Evolutionary conservation across 1,140 invertebrate species (phyloP).

Genomic region (Drosophila erecta): DNA sequence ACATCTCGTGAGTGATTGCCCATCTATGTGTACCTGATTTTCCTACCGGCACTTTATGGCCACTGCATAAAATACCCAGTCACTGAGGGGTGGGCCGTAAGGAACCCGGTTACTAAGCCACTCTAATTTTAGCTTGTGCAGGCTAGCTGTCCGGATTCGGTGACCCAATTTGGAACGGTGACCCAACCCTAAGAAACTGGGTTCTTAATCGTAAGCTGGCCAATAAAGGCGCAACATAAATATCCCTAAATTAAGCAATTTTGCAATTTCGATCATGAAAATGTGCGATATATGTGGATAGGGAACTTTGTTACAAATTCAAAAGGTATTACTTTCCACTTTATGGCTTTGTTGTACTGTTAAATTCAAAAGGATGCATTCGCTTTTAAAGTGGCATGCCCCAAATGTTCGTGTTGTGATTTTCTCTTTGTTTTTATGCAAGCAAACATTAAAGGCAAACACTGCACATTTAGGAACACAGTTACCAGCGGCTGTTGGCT

Average conservation of each 20-base stretch:
- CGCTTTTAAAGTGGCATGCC: no score
- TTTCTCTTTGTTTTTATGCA: no score
- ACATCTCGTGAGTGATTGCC: slow-evolving; percentile 51
- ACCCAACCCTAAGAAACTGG: not conserved
- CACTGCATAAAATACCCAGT: not conserved
- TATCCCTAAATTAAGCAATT: no score
- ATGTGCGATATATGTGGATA: no score
- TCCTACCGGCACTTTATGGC: slow-evolving; percentile 35
- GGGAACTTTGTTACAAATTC: no score
- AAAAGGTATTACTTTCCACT: no score
- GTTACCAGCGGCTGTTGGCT: not conserved
- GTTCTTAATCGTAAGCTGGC: not conserved
- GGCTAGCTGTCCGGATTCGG: not conserved
- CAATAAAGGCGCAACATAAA: no score
- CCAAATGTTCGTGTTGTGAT: no score
- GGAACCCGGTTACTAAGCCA: not conserved
- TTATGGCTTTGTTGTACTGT: no score
- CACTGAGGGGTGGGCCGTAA: not conserved
- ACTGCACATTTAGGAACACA: slow-evolving; percentile 1
- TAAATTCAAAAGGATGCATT: no score
- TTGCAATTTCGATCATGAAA: no score
- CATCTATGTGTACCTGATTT: slow-evolving; percentile 32
- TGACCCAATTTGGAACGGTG: not conserved
- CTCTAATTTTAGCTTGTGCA: not conserved
- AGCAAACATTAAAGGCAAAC: not conserved